Evolutionary conservation across 2,797 vertebrate species (phyloP).

Genomic region (Remorina albescens): DNA sequence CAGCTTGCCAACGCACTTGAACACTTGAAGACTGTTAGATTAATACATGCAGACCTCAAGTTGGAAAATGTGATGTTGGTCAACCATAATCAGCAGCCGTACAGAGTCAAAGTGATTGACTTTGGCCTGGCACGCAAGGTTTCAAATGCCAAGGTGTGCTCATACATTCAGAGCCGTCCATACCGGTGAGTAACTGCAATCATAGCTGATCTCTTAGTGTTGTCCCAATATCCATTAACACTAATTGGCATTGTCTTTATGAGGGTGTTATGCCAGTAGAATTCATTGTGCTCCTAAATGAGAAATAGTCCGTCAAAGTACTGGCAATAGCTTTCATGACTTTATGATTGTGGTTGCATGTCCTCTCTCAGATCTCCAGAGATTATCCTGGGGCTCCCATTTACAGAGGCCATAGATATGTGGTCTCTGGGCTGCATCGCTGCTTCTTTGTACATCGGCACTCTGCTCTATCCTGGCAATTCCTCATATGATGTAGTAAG

Average conservation of each 20-base stretch:
- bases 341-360: neutral
- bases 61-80: neutral
- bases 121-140: neutral
- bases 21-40: neutral
- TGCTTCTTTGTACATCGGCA: neutral
- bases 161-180: neutral
- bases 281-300: neutral
- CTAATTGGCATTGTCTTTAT: neutral
- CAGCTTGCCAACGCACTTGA: neutral
- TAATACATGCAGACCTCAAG: neutral
- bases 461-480: neutral
- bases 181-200: constrained; percentile 19
- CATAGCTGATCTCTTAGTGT: neutral
- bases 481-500: constrained; percentile 23
- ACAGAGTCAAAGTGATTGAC: neutral
- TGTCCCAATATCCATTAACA: neutral
- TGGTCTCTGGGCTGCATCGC: constrained; percentile 38
- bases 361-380: constrained; percentile 22
- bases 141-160: neutral
- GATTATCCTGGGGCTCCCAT: constrained; percentile 1
- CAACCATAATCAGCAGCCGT: neutral
- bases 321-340: neutral
- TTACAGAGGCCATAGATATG: constrained; percentile 31
- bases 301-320: too few relatives aligned
- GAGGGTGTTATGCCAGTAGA: neutral